Evolutionary conservation across 1,140 invertebrate species (phyloP).

Genomic region (Cyrtorhinus lividipennis): DNA sequence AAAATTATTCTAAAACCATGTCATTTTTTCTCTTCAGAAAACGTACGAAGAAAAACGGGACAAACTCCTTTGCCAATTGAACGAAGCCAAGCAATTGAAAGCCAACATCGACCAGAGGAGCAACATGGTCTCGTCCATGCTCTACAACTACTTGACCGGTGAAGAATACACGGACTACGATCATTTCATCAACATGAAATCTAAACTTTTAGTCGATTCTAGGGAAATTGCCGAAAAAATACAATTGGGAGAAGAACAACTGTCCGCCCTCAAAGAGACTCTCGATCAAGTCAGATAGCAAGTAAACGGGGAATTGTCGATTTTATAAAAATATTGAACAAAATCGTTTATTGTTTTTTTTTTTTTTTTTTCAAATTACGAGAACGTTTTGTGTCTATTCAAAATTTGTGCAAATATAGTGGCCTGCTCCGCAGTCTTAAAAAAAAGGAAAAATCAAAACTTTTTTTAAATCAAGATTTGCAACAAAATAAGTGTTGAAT

Average conservation of each 20-base stretch:
- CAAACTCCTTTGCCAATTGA: constrained; percentile 60
- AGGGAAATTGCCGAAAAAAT: constrained; percentile 78
- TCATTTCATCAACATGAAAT: constrained; percentile 83
- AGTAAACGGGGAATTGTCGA: background rate
- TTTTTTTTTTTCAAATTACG: too few relatives aligned
- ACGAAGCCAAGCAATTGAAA: constrained; percentile 72
- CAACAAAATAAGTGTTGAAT: too few relatives aligned
- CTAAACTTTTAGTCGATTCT: constrained; percentile 72
- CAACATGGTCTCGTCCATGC: constrained; percentile 53
- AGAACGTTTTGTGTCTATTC: too few relatives aligned
- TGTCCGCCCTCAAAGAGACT: constrained; percentile 53
- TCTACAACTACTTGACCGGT: constrained; percentile 56
- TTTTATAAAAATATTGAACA: background rate
- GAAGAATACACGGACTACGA: constrained; percentile 71
- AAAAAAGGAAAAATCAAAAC: too few relatives aligned
- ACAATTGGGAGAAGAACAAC: constrained; percentile 70
- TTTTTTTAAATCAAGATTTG: too few relatives aligned
- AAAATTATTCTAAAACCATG: too few relatives aligned
- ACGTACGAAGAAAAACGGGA: constrained; percentile 60
- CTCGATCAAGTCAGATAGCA: constrained; percentile 22
- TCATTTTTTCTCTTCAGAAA: constrained; percentile 40
- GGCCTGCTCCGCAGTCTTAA: too few relatives aligned
- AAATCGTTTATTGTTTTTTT: too few relatives aligned
- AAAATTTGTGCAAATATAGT: too few relatives aligned
- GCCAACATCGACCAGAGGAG: constrained; percentile 68